A percentile compares a stretch with the other conserved stretches of the same genome.
Evolutionary conservation across 2,113 vertebrate species (phyloP).

Genomic region (cat (Felis catus)): F.catus_Fca126_mat1.0 CM031420.1:122015001-122015500

Average conservation of each 20-base stretch:
- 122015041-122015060: neutral
- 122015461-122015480: neutral
- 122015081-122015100: neutral
- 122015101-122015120: neutral
- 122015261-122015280: too few relatives aligned
- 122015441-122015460: neutral
- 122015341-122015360: too few relatives aligned
- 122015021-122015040: neutral
- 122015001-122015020: neutral
- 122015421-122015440: neutral
- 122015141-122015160: too few relatives aligned
- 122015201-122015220: too few relatives aligned
- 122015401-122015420: neutral
- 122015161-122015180: too few relatives aligned
- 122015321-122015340: too few relatives aligned
- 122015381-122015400: neutral
- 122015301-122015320: too few relatives aligned
- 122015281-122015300: too few relatives aligned
- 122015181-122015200: too few relatives aligned
- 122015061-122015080: fast-evolving
- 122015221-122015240: too few relatives aligned
- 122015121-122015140: neutral
- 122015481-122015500: neutral
- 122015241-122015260: too few relatives aligned
- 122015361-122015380: too few relatives aligned